These are phyloP conservation scores for Polypterus senegalus DNA, from an alignment of 2,113 vertebrate species.

Conservation along the genomic window DNA sequence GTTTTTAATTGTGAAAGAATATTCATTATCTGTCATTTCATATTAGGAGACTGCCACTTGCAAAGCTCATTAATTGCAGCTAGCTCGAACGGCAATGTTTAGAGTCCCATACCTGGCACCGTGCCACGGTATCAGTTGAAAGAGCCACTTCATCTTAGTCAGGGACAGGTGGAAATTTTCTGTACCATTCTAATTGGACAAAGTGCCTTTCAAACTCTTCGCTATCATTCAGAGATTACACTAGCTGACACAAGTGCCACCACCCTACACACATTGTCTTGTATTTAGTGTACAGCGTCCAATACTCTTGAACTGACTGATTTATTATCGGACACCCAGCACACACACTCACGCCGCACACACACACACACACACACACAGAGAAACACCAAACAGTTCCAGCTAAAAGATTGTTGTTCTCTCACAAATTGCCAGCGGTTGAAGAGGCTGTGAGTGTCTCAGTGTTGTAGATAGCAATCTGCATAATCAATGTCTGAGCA, in stretches of 20 bases:
- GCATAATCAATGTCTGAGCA: too few relatives aligned
- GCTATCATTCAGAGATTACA: conserved; percentile 57
- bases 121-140: conserved; percentile 66
- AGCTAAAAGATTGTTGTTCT: too few relatives aligned
- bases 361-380: too few relatives aligned
- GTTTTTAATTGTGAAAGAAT: conserved; percentile 51
- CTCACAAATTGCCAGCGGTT: too few relatives aligned
- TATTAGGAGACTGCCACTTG: conserved; percentile 70
- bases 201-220: conserved; percentile 73
- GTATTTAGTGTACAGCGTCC: conserved; percentile 6
- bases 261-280: background rate
- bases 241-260: conserved; percentile 26
- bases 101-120: conserved; percentile 61
- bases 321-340: too few relatives aligned
- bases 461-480: too few relatives aligned
- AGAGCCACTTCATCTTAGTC: conserved; percentile 86
- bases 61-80: conserved; percentile 85
- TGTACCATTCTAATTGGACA: conserved; percentile 83
- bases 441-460: too few relatives aligned
- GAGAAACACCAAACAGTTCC: too few relatives aligned
- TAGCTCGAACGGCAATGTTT: conserved; percentile 58
- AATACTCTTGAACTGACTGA: too few relatives aligned
- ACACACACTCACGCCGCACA: too few relatives aligned
- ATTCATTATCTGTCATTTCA: conserved; percentile 61
- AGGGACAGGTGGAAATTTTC: conserved; percentile 75